Evolutionary conservation across 1,140 invertebrate species (phyloP).

Genomic region (Goniozus legneri): DNA sequence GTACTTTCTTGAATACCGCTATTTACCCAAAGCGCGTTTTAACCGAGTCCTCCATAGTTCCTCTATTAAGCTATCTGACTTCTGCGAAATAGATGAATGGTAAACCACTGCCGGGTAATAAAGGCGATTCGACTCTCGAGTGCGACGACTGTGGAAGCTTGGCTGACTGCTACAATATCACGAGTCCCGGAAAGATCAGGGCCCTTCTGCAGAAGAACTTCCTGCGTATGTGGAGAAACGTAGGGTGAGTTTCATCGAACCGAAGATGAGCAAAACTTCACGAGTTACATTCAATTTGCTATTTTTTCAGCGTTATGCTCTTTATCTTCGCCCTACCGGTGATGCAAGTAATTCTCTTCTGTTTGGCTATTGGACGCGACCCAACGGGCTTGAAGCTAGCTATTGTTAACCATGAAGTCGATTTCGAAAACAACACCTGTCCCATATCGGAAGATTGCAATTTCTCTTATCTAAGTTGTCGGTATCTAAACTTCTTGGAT

Average conservation of each 20-base stretch:
- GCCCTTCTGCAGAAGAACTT: conserved; percentile 91
- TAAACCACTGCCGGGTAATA: conserved; percentile 54
- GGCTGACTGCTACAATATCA: conserved; percentile 58
- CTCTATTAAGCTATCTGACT: neutral
- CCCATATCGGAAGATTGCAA: conserved; percentile 60
- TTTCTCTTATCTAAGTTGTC: conserved; percentile 70
- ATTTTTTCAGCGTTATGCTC: conserved; percentile 73
- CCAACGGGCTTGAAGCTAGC: conserved; percentile 81
- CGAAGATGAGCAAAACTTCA: neutral
- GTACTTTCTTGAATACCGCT: too few species aligned
- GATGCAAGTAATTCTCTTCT: conserved; percentile 93
- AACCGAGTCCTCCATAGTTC: too few species aligned
- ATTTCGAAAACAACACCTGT: conserved; percentile 55
- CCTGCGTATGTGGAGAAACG: conserved; percentile 88
- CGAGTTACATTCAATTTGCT: too few species aligned
- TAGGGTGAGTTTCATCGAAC: conserved; percentile 64
- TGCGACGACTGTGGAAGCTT: conserved; percentile 59
- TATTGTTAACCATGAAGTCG: conserved; percentile 80
- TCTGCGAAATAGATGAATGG: conserved; percentile 52
- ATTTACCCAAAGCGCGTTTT: too few species aligned
- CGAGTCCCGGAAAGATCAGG: conserved; percentile 66
- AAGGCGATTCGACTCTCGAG: conserved; percentile 50
- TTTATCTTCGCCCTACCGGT: conserved; percentile 91
- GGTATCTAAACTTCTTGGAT: conserved; percentile 67
- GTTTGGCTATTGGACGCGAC: conserved; percentile 87